These are phyloP conservation scores for Coranthus polyacanthus DNA, from an alignment of 2,797 vertebrate species.

Conservation along the genomic window DNA sequence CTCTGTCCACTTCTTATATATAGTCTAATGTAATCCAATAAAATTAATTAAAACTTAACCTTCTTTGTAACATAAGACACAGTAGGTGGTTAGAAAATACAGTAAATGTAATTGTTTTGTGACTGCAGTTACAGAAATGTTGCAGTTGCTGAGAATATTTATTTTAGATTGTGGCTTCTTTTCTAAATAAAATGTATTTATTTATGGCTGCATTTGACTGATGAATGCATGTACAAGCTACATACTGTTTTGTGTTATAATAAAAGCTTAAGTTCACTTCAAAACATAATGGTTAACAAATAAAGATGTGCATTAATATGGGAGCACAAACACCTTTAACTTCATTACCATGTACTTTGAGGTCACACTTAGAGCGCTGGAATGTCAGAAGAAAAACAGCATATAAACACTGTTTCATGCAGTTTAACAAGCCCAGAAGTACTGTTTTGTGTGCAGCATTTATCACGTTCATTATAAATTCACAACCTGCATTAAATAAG, in stretches of 20 bases:
- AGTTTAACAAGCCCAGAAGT: conserved; percentile 3
- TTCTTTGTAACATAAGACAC: too few species aligned
- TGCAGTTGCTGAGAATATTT: background rate
- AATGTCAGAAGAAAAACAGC: background rate
- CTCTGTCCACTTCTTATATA: too few species aligned
- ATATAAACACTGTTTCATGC: background rate
- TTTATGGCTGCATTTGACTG: conserved; percentile 13
- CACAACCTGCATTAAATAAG: conserved; percentile 10
- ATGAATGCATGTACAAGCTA: too few species aligned
- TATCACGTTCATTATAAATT: background rate
- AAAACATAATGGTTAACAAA: conserved; percentile 9
- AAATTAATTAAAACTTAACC: too few species aligned
- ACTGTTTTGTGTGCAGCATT: background rate
- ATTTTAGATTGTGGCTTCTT: background rate
- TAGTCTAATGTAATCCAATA: too few species aligned
- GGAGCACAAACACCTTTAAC: background rate
- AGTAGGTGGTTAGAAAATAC: too few species aligned
- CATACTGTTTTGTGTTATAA: background rate
- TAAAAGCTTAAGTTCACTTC: conserved; percentile 2
- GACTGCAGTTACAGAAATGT: background rate
- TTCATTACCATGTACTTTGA: background rate
- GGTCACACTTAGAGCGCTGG: background rate
- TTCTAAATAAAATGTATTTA: conserved; percentile 15
- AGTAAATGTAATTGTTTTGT: too few species aligned
- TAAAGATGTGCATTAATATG: conserved; percentile 2